Conservation (phyloP, 2,113 vertebrate genomes). For the Crotalus helleri region DNA sequence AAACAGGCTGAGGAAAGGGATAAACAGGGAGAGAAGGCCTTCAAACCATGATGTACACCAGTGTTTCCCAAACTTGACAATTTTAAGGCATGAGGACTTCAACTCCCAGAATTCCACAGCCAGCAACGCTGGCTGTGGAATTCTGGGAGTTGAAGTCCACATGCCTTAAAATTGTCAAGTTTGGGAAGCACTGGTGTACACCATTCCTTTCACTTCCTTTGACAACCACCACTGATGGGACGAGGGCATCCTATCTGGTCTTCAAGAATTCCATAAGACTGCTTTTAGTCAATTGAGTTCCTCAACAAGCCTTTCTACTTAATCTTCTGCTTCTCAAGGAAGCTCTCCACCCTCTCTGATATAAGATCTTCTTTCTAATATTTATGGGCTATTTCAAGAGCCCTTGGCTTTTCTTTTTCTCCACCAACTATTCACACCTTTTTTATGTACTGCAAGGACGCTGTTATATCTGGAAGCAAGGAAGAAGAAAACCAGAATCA, state of each 20-base stretch:
- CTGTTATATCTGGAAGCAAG: background rate
- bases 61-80: too few relatives aligned
- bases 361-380: background rate
- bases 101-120: too few relatives aligned
- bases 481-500: background rate
- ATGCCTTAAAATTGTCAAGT: too few relatives aligned
- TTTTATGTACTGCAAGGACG: background rate
- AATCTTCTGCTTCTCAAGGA: background rate
- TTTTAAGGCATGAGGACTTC: too few relatives aligned
- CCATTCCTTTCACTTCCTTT: background rate
- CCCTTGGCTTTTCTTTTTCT: background rate
- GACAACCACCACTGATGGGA: background rate
- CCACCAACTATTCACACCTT: background rate
- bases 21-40: background rate
- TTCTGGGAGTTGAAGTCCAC: too few relatives aligned
- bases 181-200: too few relatives aligned
- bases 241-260: background rate
- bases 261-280: background rate
- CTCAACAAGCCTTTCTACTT: background rate
- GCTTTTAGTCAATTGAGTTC: background rate
- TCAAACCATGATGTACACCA: background rate
- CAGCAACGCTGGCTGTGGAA: too few relatives aligned
- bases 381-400: background rate
- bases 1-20: background rate
- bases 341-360: background rate